Evolutionary conservation across 2,113 vertebrate genomes (phyloP), one percentile per base, ranked within the genome.

Genomic region (Pterocles orientalis): DNA sequence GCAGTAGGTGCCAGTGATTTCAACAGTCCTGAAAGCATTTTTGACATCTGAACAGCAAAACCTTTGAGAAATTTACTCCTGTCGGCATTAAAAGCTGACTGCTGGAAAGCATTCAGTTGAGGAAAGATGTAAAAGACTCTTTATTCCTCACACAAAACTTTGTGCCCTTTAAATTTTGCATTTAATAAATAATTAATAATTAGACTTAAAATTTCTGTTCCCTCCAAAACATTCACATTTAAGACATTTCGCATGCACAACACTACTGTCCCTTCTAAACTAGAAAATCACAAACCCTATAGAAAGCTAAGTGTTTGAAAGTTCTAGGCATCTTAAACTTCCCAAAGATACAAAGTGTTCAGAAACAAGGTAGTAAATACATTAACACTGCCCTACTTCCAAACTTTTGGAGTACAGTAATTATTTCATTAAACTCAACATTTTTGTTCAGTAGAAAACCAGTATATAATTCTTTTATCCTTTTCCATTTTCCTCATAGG

Each of bases 201-300:
- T 70, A 81, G 79, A 82, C 19, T 84, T 60, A 23, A 58, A 90
- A 69, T 57, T 85, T 70, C n/a, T 91, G 84, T 87, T 96, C 80
- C 82, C 54, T 87, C 91, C 58, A 87, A 95, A 97, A 86, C 78
- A 72, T 83, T 96, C 90, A 95, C 56, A 94, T 61, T 68, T 86
- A 96, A 72, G 60, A 96, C 57, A 95, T 28, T 83, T 96, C 87
- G 94, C 94, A 88, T 73, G 86, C 94, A 97, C 82, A 71, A 83
- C 64, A 87, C 72, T 68, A 87, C 12, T n/a, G 54, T 84, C 89
- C 88, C 87, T 88, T 91, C 82, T 77, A 69, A 97, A 96, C 88
- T 79, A 92, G 86, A 82, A 88, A 94, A 95, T 62, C 78, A 95
- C 66, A 89, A 86, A 76, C 65, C 86, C 50, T 90, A 95, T 70